These are phyloP conservation scores for Scyliorhinus canicula DNA, from an alignment of 2,797 vertebrate genomes.

Conservation along the genomic window DNA sequence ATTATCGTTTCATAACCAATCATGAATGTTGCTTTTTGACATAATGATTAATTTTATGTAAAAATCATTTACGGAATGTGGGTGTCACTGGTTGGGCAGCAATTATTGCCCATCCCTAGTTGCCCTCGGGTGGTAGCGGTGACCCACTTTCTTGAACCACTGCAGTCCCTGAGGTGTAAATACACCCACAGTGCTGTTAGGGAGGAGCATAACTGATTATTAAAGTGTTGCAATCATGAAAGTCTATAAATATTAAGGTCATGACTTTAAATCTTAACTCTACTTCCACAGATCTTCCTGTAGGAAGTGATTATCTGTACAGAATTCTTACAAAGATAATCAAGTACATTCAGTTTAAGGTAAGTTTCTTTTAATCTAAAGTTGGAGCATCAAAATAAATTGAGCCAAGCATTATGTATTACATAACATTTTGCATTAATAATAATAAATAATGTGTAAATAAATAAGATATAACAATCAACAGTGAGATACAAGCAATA, in stretches of 20 bases:
- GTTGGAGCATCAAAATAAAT: not conserved
- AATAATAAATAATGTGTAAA: not conserved
- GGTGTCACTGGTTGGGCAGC: too few relatives aligned
- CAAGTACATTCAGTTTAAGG: slow-evolving; percentile 83
- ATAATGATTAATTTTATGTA: not conserved
- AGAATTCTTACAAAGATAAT: slow-evolving; percentile 75
- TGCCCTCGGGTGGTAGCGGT: too few relatives aligned
- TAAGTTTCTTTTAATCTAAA: slow-evolving; percentile 47
- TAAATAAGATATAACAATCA: not conserved
- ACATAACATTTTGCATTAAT: not conserved
- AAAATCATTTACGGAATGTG: too few relatives aligned
- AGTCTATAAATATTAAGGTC: not conserved
- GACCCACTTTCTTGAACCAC: too few relatives aligned
- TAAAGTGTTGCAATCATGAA: not conserved
- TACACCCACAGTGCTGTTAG: too few relatives aligned
- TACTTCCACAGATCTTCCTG: slow-evolving; percentile 68
- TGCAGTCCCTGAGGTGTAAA: too few relatives aligned
- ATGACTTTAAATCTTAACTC: slow-evolving; percentile 19
- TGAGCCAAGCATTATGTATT: not conserved
- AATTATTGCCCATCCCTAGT: too few relatives aligned
- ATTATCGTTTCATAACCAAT: not conserved
- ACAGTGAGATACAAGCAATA: not conserved
- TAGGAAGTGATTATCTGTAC: slow-evolving; percentile 78
- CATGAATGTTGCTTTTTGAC: not conserved
- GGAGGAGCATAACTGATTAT: not conserved